Evolutionary conservation across 2,797 vertebrate genomes (phyloP).

Genomic region (Salmo trutta): DNA sequence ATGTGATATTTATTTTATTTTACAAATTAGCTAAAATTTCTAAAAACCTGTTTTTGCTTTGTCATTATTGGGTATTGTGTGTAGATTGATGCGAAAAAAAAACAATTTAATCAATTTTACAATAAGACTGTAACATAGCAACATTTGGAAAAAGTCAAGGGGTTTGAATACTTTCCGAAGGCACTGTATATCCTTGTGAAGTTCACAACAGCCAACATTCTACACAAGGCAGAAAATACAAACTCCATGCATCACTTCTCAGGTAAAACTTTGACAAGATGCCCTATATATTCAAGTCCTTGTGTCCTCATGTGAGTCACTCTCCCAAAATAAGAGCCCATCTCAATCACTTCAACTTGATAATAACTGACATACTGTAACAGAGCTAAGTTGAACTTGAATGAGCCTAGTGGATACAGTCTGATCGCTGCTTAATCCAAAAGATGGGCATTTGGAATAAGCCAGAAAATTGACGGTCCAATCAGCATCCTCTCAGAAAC

Average conservation of each 20-base stretch:
- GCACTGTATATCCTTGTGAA: conserved; percentile 36
- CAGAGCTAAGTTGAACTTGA: not conserved
- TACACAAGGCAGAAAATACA: conserved; percentile 31
- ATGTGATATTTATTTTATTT: too few species aligned
- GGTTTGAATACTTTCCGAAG: too few species aligned
- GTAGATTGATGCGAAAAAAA: too few species aligned
- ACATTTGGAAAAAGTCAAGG: too few species aligned
- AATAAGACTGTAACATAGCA: too few species aligned
- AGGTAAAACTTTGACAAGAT: conserved; percentile 38
- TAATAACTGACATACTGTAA: not conserved
- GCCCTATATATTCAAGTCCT: conserved; percentile 35
- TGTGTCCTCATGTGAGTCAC: not conserved
- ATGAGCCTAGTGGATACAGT: not conserved
- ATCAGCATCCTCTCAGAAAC: not conserved
- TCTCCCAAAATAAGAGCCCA: conserved; percentile 57
- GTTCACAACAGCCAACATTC: conserved; percentile 48
- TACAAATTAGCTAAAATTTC: too few species aligned
- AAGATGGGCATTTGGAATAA: not conserved
- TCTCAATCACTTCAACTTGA: not conserved
- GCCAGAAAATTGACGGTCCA: not conserved
- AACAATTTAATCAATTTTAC: too few species aligned
- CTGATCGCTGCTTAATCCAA: not conserved
- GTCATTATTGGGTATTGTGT: too few species aligned
- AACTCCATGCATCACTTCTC: conserved; percentile 63
- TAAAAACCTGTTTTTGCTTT: too few species aligned